A percentile compares a stretch with the other conserved stretches of the same genome.
phyloP scores from a whole-genome alignment of 2,888 invertebrate species.

The Callimorpha dominula region DNA sequence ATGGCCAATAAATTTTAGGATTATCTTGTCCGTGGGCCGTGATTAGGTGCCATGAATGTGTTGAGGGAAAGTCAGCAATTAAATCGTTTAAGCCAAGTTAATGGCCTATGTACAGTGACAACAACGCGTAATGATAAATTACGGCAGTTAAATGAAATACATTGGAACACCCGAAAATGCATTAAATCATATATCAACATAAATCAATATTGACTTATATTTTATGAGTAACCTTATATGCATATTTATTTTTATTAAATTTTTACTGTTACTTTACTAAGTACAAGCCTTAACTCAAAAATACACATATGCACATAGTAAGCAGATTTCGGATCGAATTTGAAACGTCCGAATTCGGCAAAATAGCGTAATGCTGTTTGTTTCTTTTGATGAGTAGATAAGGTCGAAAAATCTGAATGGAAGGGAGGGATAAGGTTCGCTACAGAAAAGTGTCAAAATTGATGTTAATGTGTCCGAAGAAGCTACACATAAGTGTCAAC shows the following conservation, averaged over 20 bases:
- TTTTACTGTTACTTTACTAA: background rate
- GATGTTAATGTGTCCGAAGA: no score
- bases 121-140: conserved; percentile 69
- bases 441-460: background rate
- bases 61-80: conserved; percentile 82
- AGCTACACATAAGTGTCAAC: background rate
- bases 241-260: background rate
- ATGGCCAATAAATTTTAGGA: conserved; percentile 83
- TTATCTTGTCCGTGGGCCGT: conserved; percentile 81
- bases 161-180: conserved; percentile 42
- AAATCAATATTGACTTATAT: conserved; percentile 23
- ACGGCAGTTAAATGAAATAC: conserved; percentile 53
- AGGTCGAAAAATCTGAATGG: background rate
- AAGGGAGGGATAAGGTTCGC: background rate
- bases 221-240: background rate
- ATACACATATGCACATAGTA: background rate
- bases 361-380: background rate
- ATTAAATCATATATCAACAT: conserved; percentile 34
- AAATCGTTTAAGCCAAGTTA: conserved; percentile 80
- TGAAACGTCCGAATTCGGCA: background rate
- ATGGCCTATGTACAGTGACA: conserved; percentile 72
- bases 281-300: background rate
- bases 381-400: background rate
- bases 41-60: conserved; percentile 80
- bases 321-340: background rate